Base-by-base conservation (phyloP, 2,888 invertebrate species). In the Phymatocera aterrima region DNA sequence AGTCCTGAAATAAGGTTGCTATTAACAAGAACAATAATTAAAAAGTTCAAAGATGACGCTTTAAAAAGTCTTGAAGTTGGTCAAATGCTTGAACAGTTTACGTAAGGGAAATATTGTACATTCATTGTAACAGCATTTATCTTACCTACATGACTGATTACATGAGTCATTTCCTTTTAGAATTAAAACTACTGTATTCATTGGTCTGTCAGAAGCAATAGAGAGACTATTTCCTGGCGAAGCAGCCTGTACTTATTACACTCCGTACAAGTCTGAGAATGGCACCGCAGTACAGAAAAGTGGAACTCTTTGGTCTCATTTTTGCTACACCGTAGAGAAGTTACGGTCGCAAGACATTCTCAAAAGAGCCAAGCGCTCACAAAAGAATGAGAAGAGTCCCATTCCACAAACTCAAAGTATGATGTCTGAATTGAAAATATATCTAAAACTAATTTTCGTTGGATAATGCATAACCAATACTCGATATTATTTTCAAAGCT, bases 21-120 rank as follows among this genome's bases (percentile, higher is more conserved):
- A n/a, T 75, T 10, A 60, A 75, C 75, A 12, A 34, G 60, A 28
- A 75, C 75, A 37, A 75, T 75, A 24, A 75, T 75, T 24, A 75
- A 60, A 75, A 75, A 75, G 37, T 75, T 75, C 57, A 75, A 75
- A 28, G 75, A 75, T 75, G 75, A 75, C 40, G 75, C 75, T 75
- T 18, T 57, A 43, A 75, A 28, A 43, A 4, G n/a, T 57, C n/a
- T 75, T 5, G 60, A 54, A 75, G n/a, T 34, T 24, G 57, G 75
- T 8, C 43, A 75, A 75, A 75, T 60, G 75, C 75, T 75, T 57
- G 18, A 37, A 21, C 57, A 31, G 24, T 75, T 75, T 28, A 75
- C 40, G 75, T 75, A 75, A 75, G 75, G 60, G n/a, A 28, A 43
- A 75, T 75, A 57, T n/a, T 75, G n/a, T 37, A 37, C 40, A 75